Evolutionary conservation across 2,888 invertebrate species (phyloP).

Genomic region (Drosophila kokeensis): DNA sequence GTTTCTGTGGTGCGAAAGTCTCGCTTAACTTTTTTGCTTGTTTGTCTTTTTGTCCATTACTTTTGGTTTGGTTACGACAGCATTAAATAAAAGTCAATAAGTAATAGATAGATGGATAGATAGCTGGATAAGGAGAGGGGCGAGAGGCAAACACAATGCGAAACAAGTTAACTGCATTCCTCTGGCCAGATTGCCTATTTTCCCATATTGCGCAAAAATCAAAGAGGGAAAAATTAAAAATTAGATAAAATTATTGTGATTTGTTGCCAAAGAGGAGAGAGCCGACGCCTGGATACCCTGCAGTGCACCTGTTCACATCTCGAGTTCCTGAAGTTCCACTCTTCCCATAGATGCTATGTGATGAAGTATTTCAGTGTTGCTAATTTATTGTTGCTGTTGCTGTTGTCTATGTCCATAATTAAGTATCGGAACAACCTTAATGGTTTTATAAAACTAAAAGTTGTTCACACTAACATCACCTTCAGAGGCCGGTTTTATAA

Average conservation of each 20-base stretch:
- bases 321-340: too few relatives aligned
- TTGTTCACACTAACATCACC: not conserved
- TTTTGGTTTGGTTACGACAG: constrained; percentile 63
- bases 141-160: constrained; percentile 33
- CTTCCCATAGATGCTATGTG: not conserved
- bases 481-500: not conserved
- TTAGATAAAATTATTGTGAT: constrained; percentile 4
- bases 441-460: not conserved
- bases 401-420: not conserved
- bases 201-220: constrained; percentile 44
- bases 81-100: constrained; percentile 77
- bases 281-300: not conserved
- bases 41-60: constrained; percentile 52
- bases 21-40: constrained; percentile 12
- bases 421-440: not conserved
- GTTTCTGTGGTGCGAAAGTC: constrained; percentile 46
- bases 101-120: constrained; percentile 47
- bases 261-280: not conserved
- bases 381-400: not conserved
- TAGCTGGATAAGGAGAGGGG: not conserved
- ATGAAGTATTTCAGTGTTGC: not conserved
- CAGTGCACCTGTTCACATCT: not conserved
- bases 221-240: constrained; percentile 24
- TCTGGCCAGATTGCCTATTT: constrained; percentile 53
- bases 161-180: constrained; percentile 69